These are phyloP conservation scores for Saccostrea echinata DNA, from an alignment of 1,140 invertebrate genomes.

Conservation along the genomic window DNA sequence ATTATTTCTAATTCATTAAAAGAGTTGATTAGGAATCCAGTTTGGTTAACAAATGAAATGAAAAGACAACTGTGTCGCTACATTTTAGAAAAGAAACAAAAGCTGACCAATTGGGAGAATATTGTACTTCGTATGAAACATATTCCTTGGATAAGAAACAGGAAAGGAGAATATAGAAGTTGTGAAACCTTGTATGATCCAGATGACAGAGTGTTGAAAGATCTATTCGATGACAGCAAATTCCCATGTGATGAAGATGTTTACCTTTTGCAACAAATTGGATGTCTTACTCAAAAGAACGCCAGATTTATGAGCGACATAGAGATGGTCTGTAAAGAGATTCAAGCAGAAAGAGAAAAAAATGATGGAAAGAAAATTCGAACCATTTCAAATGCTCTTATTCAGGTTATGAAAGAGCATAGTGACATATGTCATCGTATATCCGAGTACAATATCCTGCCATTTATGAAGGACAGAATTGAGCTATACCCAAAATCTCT, in stretches of 20 bases:
- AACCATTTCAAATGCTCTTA: not conserved
- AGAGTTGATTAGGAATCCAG: not conserved
- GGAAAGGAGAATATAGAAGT: not conserved
- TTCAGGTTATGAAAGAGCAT: not conserved
- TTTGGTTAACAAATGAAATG: not conserved
- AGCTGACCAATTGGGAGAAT: not conserved
- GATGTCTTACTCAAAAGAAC: not conserved
- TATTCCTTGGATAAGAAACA: not conserved
- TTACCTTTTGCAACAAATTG: not conserved
- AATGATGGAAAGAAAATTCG: not conserved
- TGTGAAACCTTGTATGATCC: not conserved
- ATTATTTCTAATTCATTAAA: not conserved
- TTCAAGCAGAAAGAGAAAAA: not conserved
- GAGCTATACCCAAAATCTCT: not conserved
- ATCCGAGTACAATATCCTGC: not conserved
- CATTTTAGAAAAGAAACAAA: not conserved
- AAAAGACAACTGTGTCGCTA: not conserved
- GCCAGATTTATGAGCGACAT: not conserved
- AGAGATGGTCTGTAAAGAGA: not conserved
- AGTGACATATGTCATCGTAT: not conserved
- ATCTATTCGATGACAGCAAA: not conserved
- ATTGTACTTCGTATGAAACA: not conserved
- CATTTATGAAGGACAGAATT: not conserved
- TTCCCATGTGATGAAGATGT: constrained; percentile 4
- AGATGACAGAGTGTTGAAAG: not conserved